Percentiles rank a stretch among this genome's conserved stretches.
These are phyloP conservation scores for Camponotus vicinus DNA, from an alignment of 1,140 invertebrate species.

Conservation along the genomic window DNA sequence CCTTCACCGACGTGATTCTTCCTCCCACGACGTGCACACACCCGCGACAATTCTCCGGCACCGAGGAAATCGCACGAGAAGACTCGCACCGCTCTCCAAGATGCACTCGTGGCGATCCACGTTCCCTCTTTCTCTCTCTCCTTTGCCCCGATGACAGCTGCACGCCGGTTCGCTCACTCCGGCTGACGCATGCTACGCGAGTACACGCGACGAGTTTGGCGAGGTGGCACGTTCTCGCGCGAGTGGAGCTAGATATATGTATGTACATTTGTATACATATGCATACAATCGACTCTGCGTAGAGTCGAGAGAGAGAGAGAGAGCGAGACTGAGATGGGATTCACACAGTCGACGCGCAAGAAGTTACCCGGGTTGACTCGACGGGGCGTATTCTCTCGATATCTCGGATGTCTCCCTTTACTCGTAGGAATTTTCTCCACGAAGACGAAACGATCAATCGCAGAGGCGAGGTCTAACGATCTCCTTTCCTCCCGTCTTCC, in stretches of 20 bases:
- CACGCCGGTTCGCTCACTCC: slow-evolving; percentile 32
- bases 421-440: background rate
- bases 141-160: slow-evolving; percentile 5
- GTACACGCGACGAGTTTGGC: slow-evolving; percentile 27
- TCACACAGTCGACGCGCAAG: slow-evolving; percentile 39
- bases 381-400: slow-evolving; percentile 1
- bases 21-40: background rate
- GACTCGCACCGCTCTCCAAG: background rate
- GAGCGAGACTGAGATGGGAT: background rate
- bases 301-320: too few species aligned
- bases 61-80: background rate
- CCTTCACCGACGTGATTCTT: background rate
- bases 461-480: slow-evolving; percentile 21
- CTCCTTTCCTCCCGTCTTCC: slow-evolving; percentile 9
- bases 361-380: slow-evolving; percentile 50
- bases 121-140: background rate
- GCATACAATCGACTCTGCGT: slow-evolving; percentile 12
- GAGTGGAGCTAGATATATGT: background rate
- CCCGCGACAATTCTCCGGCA: background rate
- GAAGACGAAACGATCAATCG: background rate
- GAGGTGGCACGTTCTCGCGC: slow-evolving; percentile 11
- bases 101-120: background rate
- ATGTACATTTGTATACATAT: background rate
- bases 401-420: slow-evolving; percentile 3
- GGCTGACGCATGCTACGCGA: slow-evolving; percentile 6